Evolutionary conservation across 2,797 vertebrate genomes (phyloP).

Genomic region (Siniperca obscura): DNA sequence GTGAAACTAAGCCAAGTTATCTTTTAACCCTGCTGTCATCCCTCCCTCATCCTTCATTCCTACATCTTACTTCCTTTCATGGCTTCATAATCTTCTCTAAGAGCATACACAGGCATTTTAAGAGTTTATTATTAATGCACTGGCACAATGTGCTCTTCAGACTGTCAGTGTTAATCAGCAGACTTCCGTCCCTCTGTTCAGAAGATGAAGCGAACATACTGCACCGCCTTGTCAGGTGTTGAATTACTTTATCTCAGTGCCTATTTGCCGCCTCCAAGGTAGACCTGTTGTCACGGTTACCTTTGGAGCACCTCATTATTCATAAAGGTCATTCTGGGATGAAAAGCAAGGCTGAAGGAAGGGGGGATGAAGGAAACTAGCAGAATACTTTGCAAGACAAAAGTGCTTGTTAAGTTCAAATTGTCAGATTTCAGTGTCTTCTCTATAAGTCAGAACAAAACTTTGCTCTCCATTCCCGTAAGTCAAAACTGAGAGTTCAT

Average conservation of each 20-base stretch:
- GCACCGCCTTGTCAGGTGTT: conserved; percentile 67
- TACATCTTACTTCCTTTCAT: conserved; percentile 53
- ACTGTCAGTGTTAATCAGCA: conserved; percentile 78
- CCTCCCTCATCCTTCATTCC: conserved; percentile 58
- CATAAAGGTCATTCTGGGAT: conserved; percentile 78
- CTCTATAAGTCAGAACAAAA: conserved; percentile 27
- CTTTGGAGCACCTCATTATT: conserved; percentile 74
- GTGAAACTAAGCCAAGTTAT: conserved; percentile 76
- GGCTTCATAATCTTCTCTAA: conserved; percentile 67
- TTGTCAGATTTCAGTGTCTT: conserved; percentile 11
- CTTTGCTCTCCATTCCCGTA: not conserved
- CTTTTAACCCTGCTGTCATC: conserved; percentile 69
- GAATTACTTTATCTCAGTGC: conserved; percentile 62
- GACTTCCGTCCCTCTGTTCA: conserved; percentile 53
- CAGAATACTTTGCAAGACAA: conserved; percentile 41
- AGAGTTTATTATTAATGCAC: conserved; percentile 80
- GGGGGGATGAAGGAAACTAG: conserved; percentile 33
- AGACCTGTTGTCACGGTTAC: conserved; percentile 73
- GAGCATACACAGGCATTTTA: conserved; percentile 69
- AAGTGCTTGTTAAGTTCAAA: conserved; percentile 43
- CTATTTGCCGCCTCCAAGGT: conserved; percentile 62
- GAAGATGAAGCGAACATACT: conserved; percentile 57
- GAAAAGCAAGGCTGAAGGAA: conserved; percentile 62
- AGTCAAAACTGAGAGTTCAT: conserved; percentile 28
- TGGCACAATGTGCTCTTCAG: conserved; percentile 72